Evolutionary conservation across 2,113 vertebrate species (phyloP).

Genomic region (Hyla sarda): DNA sequence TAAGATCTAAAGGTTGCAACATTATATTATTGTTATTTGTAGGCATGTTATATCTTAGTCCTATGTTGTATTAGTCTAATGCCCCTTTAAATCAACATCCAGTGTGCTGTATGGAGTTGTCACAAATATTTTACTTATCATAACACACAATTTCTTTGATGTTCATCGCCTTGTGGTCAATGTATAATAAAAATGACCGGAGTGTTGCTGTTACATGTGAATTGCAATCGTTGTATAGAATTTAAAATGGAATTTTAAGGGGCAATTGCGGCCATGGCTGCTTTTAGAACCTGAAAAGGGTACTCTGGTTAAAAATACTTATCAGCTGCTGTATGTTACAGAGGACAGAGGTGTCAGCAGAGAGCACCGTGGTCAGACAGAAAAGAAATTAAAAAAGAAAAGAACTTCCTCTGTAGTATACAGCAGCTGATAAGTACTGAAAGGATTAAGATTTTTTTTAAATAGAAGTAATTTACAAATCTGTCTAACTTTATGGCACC

Average conservation of each 20-base stretch:
- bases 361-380: too few species aligned
- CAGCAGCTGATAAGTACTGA: too few species aligned
- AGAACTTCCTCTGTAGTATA: too few species aligned
- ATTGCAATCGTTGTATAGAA: background rate
- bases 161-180: background rate
- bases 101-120: background rate
- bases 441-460: too few species aligned
- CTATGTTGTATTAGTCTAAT: background rate
- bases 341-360: too few species aligned
- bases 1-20: background rate
- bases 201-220: background rate
- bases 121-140: background rate
- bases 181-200: constrained; percentile 16
- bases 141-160: background rate
- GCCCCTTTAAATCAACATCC: background rate
- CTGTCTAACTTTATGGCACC: too few species aligned
- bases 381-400: too few species aligned
- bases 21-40: background rate
- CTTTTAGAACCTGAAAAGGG: too few species aligned
- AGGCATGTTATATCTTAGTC: background rate
- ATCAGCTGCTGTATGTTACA: too few species aligned
- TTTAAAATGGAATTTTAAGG: background rate
- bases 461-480: too few species aligned
- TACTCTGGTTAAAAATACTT: too few species aligned
- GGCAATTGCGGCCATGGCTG: too few species aligned